These are phyloP conservation scores for Nymphalis urticae DNA, from an alignment of 2,888 invertebrate genomes.

Conservation along the genomic window DNA sequence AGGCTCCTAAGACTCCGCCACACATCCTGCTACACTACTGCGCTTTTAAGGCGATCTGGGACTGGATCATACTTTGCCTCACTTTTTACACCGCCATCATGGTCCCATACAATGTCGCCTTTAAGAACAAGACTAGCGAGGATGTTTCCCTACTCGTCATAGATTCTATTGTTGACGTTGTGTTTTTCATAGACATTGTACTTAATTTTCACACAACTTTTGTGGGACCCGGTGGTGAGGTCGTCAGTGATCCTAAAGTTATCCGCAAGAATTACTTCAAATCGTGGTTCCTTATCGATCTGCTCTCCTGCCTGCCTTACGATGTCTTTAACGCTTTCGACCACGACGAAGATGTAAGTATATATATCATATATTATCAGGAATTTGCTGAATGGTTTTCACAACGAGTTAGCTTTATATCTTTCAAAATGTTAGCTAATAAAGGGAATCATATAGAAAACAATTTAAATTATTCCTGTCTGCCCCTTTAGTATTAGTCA, in stretches of 20 bases:
- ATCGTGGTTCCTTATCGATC: constrained; percentile 99
- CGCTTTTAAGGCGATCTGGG: constrained; percentile 99
- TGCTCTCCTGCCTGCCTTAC: constrained; percentile 99
- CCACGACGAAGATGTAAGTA: constrained; percentile 96
- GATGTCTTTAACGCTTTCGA: constrained; percentile 99
- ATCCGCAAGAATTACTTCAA: constrained; percentile 99
- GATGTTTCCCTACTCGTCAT: constrained; percentile 96
- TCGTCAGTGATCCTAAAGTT: constrained; percentile 99
- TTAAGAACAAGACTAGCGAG: constrained; percentile 99
- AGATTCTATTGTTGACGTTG: constrained; percentile 99
- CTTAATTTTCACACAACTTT: constrained; percentile 99
- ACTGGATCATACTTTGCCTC: constrained; percentile 99
- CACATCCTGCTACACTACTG: constrained; percentile 99
- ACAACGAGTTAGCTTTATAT: background rate
- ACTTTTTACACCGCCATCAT: constrained; percentile 99
- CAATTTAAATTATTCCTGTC: background rate
- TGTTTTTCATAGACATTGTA: constrained; percentile 99
- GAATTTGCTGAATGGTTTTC: background rate
- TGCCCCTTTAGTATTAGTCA: constrained; percentile 1
- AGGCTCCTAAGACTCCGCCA: constrained; percentile 99
- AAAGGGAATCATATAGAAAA: constrained; percentile 4
- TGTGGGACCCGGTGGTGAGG: constrained; percentile 97
- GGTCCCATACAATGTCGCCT: constrained; percentile 99
- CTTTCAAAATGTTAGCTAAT: background rate
- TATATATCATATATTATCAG: background rate